phyloP scores from a whole-genome alignment of 1,140 invertebrate species.

The Archivesica marissinica region DNA sequence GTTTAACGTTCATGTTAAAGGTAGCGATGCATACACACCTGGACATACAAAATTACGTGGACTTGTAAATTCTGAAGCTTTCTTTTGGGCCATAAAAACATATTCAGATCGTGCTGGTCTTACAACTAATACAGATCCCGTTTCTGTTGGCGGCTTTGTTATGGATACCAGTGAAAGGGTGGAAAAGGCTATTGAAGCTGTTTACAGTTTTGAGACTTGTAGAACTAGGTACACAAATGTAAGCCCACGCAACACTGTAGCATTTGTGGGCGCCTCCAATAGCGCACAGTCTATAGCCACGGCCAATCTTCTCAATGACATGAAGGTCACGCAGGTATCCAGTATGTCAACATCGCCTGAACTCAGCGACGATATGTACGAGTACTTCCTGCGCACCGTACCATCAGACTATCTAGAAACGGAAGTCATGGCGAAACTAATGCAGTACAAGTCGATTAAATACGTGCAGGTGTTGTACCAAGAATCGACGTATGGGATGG shows the following conservation, averaged over 20 bases:
- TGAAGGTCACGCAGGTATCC: conserved; percentile 70
- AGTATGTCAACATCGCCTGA: conserved; percentile 67
- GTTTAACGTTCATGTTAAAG: conserved; percentile 72
- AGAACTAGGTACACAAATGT: conserved; percentile 61
- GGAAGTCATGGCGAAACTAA: conserved; percentile 59
- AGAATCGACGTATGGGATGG: conserved; percentile 69
- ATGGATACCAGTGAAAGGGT: conserved; percentile 73
- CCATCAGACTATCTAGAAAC: conserved; percentile 67
- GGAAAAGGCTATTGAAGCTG: conserved; percentile 71
- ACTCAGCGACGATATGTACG: conserved; percentile 55
- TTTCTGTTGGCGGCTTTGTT: conserved; percentile 73
- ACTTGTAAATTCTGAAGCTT: conserved; percentile 75
- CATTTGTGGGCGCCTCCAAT: conserved; percentile 72
- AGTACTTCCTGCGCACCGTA: conserved; percentile 72
- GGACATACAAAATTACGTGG: conserved; percentile 56
- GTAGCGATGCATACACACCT: conserved; percentile 65
- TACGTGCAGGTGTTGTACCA: conserved; percentile 69
- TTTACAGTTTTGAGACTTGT: conserved; percentile 73
- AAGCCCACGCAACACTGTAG: conserved; percentile 68
- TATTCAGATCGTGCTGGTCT: conserved; percentile 31
- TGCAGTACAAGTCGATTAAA: conserved; percentile 43
- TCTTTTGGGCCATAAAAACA: conserved; percentile 76
- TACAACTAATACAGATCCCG: not conserved
- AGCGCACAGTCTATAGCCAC: conserved; percentile 64
- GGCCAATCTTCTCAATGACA: conserved; percentile 63